Percentiles rank a stretch among this genome's conserved stretches.
phyloP scores from a whole-genome alignment of 1,140 invertebrate genomes.

The Planococcus citri region DNA sequence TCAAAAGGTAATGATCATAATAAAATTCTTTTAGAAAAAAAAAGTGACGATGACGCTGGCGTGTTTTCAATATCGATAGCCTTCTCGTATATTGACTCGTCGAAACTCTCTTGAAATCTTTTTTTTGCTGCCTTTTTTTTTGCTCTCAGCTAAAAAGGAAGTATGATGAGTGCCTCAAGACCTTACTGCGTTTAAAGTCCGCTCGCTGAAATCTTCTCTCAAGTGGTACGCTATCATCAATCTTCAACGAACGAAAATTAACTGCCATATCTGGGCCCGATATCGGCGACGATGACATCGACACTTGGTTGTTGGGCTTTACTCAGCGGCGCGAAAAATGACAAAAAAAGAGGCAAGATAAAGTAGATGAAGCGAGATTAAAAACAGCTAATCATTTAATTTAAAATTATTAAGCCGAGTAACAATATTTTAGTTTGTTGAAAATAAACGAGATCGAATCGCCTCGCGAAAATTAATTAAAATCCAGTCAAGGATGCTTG shows the following conservation, averaged over 20 bases:
- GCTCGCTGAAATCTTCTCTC: background rate
- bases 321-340: background rate
- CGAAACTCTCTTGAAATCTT: background rate
- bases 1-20: too few relatives aligned
- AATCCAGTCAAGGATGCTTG: background rate
- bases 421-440: background rate
- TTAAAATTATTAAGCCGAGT: background rate
- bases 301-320: background rate
- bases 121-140: too few relatives aligned
- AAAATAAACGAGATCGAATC: background rate
- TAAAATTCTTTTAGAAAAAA: background rate
- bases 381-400: background rate
- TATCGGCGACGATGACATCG: background rate
- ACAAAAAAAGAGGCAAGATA: background rate
- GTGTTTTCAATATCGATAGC: background rate
- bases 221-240: background rate
- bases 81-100: background rate
- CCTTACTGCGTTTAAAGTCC: background rate
- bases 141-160: too few relatives aligned
- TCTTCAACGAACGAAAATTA: background rate
- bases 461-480: background rate
- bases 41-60: background rate
- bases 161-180: background rate
- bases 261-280: background rate
- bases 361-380: background rate